Percentiles rank a stretch among this genome's conserved stretches.
Evolutionary conservation across 2,797 vertebrate species (phyloP).

Genomic region (Brotula barbata): DNA sequence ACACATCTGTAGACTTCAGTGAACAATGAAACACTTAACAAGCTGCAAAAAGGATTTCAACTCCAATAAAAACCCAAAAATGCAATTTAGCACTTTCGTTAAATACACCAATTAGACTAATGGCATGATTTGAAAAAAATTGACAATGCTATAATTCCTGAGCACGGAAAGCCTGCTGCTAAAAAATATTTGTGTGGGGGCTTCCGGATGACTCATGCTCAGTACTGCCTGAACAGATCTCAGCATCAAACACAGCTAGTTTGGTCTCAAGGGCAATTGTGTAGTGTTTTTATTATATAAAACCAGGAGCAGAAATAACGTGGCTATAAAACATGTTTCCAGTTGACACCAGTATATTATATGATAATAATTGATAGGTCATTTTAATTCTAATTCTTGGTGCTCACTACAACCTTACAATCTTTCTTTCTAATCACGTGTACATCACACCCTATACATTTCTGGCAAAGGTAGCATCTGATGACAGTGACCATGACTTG

Average conservation of each 20-base stretch:
- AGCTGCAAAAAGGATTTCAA: too few species aligned
- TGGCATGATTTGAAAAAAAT: constrained; percentile 30
- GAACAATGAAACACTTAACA: too few species aligned
- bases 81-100: constrained; percentile 7
- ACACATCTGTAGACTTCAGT: too few species aligned
- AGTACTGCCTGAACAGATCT: constrained; percentile 71
- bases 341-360: constrained; percentile 36
- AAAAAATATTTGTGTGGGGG: constrained; percentile 67
- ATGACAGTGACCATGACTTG: too few species aligned
- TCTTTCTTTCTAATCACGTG: too few species aligned
- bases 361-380: constrained; percentile 48
- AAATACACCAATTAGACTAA: constrained; percentile 20
- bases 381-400: too few species aligned
- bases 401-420: too few species aligned
- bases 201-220: constrained; percentile 74
- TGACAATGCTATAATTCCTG: constrained; percentile 53
- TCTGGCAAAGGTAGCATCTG: too few species aligned
- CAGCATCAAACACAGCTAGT: constrained; percentile 70
- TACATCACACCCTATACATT: too few species aligned
- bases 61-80: constrained; percentile 2
- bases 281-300: constrained; percentile 74
- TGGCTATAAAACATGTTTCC: constrained; percentile 58
- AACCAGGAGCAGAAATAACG: constrained; percentile 56
- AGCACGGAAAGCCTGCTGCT: constrained; percentile 60
- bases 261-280: constrained; percentile 72